Conservation (phyloP, 2,888 invertebrate genomes). For the Xanthia icteritia region DNA sequence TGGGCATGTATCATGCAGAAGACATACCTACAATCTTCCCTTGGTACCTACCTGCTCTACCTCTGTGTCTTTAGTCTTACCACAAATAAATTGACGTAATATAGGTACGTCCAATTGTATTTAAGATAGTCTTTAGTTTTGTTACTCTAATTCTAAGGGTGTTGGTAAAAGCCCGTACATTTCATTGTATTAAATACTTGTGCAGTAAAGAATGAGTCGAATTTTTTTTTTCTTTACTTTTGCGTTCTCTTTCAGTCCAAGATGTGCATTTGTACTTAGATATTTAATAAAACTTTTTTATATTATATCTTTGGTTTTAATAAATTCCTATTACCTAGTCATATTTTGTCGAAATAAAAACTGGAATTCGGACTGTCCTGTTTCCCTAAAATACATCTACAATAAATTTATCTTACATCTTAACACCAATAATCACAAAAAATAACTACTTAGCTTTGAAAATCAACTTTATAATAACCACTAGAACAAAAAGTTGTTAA, state of each 20-base stretch:
- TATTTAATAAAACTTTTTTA: conserved; percentile 62
- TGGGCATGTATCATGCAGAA: not conserved
- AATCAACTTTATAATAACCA: not conserved
- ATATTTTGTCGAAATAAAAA: not conserved
- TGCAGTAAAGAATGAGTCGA: conserved; percentile 45
- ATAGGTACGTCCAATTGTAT: not conserved
- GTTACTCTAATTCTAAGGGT: conserved; percentile 14
- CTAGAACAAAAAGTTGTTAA: not conserved
- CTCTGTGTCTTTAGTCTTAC: not conserved
- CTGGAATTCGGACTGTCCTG: not conserved
- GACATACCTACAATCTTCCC: not conserved
- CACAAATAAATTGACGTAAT: not conserved
- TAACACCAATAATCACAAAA: not conserved
- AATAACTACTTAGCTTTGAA: not conserved
- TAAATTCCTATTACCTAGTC: not conserved
- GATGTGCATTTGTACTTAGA: conserved; percentile 63
- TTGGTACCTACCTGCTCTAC: not conserved
- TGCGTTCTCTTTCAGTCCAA: conserved; percentile 40
- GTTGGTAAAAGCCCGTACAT: conserved; percentile 41
- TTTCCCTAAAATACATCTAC: conserved; percentile 7
- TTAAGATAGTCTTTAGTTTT: conserved; percentile 11
- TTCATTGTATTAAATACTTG: conserved; percentile 51
- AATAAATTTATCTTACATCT: too few species aligned
- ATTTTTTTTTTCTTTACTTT: conserved; percentile 34
- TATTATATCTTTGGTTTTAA: conserved; percentile 36